A percentile compares a stretch with the other conserved stretches of the same genome.
phyloP scores from a whole-genome alignment of 2,797 vertebrate genomes.

The Cephalopachus bancanus region DNA sequence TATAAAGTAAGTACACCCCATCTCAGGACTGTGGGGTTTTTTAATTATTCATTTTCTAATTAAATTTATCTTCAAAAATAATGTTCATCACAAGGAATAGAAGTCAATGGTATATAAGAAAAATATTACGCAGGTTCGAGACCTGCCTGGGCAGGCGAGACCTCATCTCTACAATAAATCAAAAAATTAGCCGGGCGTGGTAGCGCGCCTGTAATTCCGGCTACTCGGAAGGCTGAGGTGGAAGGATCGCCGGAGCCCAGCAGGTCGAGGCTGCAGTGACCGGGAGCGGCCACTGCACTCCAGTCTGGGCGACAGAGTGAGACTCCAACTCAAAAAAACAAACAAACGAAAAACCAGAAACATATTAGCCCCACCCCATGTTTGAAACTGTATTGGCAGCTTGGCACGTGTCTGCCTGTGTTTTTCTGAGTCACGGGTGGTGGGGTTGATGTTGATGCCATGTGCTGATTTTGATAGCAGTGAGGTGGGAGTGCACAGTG shows the following conservation, averaged over 20 bases:
- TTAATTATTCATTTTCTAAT: slow-evolving; percentile 15
- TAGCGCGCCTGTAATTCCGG: too few species aligned
- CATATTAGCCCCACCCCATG: not conserved
- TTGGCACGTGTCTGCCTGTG: not conserved
- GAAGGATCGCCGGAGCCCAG: too few species aligned
- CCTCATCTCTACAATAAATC: too few species aligned
- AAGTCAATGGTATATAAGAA: not conserved
- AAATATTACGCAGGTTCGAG: too few species aligned
- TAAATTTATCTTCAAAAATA: slow-evolving; percentile 20
- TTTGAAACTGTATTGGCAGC: not conserved
- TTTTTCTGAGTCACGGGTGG: not conserved
- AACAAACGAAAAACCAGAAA: not conserved
- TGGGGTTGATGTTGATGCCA: not conserved
- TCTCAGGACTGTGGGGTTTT: not conserved
- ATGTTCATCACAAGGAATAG: not conserved
- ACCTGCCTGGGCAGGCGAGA: too few species aligned
- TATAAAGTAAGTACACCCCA: not conserved
- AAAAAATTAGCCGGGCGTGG: too few species aligned
- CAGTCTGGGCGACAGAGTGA: too few species aligned
- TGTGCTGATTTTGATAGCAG: not conserved
- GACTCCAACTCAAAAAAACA: too few species aligned
- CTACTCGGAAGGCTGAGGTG: too few species aligned
- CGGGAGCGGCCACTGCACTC: too few species aligned
- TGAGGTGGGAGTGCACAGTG: not conserved
- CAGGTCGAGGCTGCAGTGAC: too few species aligned